phyloP scores from a whole-genome alignment of 2,888 invertebrate species.

The Dicranocentrus wangi region DNA sequence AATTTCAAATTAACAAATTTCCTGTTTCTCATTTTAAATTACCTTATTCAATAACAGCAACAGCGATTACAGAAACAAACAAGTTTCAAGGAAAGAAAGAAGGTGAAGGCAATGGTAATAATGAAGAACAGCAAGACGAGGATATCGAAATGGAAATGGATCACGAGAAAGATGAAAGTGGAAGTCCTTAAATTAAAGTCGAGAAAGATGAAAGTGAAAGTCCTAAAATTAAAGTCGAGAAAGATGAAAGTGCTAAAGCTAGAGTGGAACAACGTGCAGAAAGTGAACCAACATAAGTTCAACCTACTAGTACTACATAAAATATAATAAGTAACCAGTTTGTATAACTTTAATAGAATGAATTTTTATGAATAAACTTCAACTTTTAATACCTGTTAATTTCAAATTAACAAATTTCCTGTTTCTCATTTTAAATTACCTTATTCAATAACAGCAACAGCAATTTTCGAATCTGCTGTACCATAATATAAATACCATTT shows the following conservation, averaged over 20 bases:
- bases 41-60: conserved; percentile 16
- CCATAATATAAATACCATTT: conserved; percentile 21
- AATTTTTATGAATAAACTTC: no score
- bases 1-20: neutral
- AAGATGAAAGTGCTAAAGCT: no score
- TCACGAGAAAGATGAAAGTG: no score
- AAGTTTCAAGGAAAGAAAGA: conserved; percentile 17
- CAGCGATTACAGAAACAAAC: conserved; percentile 60
- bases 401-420: neutral
- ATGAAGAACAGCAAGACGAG: neutral
- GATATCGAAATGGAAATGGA: conserved; percentile 6
- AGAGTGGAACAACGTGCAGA: no score
- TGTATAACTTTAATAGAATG: no score
- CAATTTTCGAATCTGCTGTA: conserved; percentile 58
- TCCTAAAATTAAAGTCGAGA: no score
- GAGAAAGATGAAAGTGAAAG: no score
- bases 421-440: neutral
- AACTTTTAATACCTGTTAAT: no score
- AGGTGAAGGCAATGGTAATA: neutral
- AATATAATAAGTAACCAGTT: no score
- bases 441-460: conserved; percentile 29
- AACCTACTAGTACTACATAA: no score
- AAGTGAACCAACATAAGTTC: no score
- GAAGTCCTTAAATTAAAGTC: no score
- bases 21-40: neutral